Conservation (phyloP, 2,888 invertebrate genomes). For the Noctua janthe region DNA sequence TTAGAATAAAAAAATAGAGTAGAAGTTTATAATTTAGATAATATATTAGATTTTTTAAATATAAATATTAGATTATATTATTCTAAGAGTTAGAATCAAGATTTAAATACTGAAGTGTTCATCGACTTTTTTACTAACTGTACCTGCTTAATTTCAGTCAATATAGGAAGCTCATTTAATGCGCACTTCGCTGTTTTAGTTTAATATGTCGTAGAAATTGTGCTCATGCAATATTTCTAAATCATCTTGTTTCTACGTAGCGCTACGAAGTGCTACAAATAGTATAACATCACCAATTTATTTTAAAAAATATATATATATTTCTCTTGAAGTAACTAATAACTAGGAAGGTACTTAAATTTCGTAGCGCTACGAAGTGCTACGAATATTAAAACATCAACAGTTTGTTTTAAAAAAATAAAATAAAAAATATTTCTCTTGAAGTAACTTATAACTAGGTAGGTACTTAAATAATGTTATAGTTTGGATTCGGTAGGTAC, state of each 20-base stretch:
- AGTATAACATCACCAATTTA: too few relatives aligned
- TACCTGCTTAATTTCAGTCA: neutral
- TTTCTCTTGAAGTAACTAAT: too few relatives aligned
- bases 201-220: neutral
- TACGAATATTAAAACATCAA: neutral
- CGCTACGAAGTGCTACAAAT: conserved; percentile 24
- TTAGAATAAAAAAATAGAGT: too few relatives aligned
- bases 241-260: conserved; percentile 2
- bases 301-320: too few relatives aligned
- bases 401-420: too few relatives aligned
- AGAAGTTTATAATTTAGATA: too few relatives aligned
- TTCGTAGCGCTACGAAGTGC: conserved; percentile 24
- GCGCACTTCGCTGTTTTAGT: neutral
- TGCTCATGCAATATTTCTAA: neutral
- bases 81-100: neutral
- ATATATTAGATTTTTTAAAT: too few relatives aligned
- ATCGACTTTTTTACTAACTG: neutral
- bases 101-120: neutral
- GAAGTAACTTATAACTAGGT: too few relatives aligned
- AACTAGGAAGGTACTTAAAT: too few relatives aligned
- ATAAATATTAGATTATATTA: too few relatives aligned
- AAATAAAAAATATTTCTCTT: too few relatives aligned
- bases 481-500: too few relatives aligned
- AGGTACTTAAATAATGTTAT: neutral
- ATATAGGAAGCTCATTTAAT: neutral